phyloP scores from a whole-genome alignment of 1,140 invertebrate genomes.

The Trichonephila clavata region DNA sequence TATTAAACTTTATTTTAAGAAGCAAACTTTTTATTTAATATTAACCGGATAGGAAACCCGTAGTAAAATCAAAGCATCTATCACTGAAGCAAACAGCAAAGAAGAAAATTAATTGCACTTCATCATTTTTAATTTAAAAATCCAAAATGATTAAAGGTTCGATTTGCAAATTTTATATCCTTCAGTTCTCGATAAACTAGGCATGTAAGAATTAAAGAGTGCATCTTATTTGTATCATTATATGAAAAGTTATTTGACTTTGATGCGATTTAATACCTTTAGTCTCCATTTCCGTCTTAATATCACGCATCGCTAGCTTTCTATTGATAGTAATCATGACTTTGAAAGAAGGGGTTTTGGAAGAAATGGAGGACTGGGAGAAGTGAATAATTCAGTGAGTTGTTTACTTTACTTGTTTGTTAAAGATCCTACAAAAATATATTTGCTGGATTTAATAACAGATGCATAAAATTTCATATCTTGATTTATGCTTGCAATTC shows the following conservation, averaged over 20 bases:
- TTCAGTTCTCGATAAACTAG: not conserved
- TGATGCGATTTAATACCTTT: not conserved
- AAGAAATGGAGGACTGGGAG: not conserved
- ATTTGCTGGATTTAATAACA: not conserved
- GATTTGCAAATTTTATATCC: not conserved
- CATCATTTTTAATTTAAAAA: not conserved
- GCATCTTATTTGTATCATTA: not conserved
- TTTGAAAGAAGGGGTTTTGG: not conserved
- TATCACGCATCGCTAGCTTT: not conserved
- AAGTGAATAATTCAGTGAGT: not conserved
- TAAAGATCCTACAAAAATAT: not conserved
- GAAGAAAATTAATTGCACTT: not conserved
- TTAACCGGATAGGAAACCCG: not conserved
- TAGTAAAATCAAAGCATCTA: not conserved
- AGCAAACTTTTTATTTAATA: not conserved
- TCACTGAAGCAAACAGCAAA: not conserved
- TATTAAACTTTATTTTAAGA: no score
- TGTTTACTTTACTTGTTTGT: not conserved
- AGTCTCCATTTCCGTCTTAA: not conserved
- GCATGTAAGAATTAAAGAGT: not conserved
- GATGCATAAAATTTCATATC: not conserved
- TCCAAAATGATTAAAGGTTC: not conserved
- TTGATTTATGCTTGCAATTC: not conserved
- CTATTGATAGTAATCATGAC: not conserved
- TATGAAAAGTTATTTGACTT: not conserved